These are phyloP conservation scores for Parapsyche elsis DNA, from an alignment of 1,140 invertebrate genomes.

Conservation along the genomic window DNA sequence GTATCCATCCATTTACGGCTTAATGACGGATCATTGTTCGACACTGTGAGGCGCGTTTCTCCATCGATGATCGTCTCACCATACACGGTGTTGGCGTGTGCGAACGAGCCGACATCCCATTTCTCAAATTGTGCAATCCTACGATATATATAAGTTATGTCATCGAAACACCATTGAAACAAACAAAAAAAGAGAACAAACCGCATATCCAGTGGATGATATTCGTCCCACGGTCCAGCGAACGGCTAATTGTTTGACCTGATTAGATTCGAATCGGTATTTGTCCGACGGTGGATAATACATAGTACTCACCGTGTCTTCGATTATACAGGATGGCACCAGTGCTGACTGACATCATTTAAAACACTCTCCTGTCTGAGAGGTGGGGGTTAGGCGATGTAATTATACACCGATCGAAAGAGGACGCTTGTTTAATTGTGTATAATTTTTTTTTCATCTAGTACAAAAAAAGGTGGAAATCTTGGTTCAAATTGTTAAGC, in stretches of 20 bases:
- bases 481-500: no score
- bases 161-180: neutral
- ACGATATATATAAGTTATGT: neutral
- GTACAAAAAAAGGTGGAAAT: no score
- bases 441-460: no score
- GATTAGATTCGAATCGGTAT: constrained; percentile 44
- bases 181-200: neutral
- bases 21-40: constrained; percentile 26
- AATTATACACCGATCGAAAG: no score
- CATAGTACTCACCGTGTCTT: no score
- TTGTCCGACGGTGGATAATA: neutral
- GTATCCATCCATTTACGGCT: constrained; percentile 2
- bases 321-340: no score
- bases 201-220: neutral
- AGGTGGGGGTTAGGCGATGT: no score
- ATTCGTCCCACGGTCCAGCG: neutral
- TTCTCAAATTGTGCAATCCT: constrained; percentile 16
- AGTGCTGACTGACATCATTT: no score
- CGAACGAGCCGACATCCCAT: neutral
- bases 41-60: neutral
- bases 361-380: no score
- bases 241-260: constrained; percentile 35
- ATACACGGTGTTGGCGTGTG: constrained; percentile 2
- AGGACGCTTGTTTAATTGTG: no score
- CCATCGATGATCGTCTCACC: neutral